Conservation (phyloP, 2,888 invertebrate species). For the Stomorhina lunata region DNA sequence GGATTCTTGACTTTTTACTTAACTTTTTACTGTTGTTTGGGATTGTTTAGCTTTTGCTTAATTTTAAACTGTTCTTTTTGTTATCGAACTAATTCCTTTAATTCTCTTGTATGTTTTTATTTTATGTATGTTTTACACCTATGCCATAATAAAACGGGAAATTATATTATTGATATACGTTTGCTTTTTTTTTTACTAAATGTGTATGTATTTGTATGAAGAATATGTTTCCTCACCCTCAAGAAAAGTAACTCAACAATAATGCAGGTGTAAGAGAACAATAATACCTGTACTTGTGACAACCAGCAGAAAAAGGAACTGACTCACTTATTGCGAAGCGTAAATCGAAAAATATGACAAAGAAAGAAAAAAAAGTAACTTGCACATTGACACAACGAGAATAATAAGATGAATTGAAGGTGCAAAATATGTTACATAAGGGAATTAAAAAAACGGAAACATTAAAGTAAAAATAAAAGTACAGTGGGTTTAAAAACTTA, state of each 20-base stretch:
- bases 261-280: slow-evolving; percentile 4
- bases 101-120: slow-evolving; percentile 1
- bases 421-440: slow-evolving; percentile 31
- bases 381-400: slow-evolving; percentile 35
- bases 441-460: slow-evolving; percentile 8
- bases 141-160: slow-evolving; percentile 51
- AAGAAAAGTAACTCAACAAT: slow-evolving; percentile 41
- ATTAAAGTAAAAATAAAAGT: background rate
- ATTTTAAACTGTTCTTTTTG: too few relatives aligned
- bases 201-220: background rate
- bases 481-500: background rate
- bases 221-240: slow-evolving; percentile 25
- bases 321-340: background rate
- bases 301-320: background rate
- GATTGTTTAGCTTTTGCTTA: too few relatives aligned
- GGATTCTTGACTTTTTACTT: too few relatives aligned
- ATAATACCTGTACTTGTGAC: background rate
- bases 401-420: slow-evolving; percentile 48
- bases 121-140: slow-evolving; percentile 19
- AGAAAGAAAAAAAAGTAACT: background rate
- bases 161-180: slow-evolving; percentile 52
- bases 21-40: too few relatives aligned
- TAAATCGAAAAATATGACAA: background rate
- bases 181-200: background rate
- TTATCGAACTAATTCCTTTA: too few relatives aligned